These are phyloP conservation scores for Mustela nigripes DNA, from an alignment of 2,113 vertebrate genomes.

Conservation along the genomic window DNA sequence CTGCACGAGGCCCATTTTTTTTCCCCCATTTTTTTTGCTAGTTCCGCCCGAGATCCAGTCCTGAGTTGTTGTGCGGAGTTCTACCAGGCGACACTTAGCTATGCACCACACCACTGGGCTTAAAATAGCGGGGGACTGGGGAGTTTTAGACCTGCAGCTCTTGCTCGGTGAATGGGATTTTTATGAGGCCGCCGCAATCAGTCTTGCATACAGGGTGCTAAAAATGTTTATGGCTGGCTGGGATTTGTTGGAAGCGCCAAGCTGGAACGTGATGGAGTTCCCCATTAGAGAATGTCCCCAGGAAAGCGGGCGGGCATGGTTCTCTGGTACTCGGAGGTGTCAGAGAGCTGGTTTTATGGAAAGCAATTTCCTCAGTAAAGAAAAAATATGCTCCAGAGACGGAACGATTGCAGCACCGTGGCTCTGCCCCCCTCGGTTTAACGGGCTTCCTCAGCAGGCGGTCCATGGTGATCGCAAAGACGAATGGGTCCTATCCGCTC, in stretches of 20 bases:
- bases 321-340: constrained; percentile 79
- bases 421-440: constrained; percentile 70
- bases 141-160: constrained; percentile 78
- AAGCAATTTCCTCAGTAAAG: constrained; percentile 82
- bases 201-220: constrained; percentile 76
- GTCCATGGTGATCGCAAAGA: constrained; percentile 74
- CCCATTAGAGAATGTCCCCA: constrained; percentile 80
- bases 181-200: constrained; percentile 78
- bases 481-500: constrained; percentile 49
- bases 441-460: constrained; percentile 75
- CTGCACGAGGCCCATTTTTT: neutral
- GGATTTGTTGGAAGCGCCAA: constrained; percentile 80
- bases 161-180: constrained; percentile 79
- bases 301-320: constrained; percentile 76
- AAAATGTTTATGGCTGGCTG: constrained; percentile 81
- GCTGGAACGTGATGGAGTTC: constrained; percentile 82
- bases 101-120: neutral
- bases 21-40: neutral
- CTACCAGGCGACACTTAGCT: constrained; percentile 54
- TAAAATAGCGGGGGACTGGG: constrained; percentile 69
- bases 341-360: constrained; percentile 81
- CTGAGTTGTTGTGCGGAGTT: constrained; percentile 15
- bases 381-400: constrained; percentile 82
- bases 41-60: constrained; percentile 34
- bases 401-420: constrained; percentile 55